Evolutionary conservation across 2,888 invertebrate genomes (phyloP), one percentile per base, ranked within the genome.

Genomic region (Diarsia dahlii): DNA sequence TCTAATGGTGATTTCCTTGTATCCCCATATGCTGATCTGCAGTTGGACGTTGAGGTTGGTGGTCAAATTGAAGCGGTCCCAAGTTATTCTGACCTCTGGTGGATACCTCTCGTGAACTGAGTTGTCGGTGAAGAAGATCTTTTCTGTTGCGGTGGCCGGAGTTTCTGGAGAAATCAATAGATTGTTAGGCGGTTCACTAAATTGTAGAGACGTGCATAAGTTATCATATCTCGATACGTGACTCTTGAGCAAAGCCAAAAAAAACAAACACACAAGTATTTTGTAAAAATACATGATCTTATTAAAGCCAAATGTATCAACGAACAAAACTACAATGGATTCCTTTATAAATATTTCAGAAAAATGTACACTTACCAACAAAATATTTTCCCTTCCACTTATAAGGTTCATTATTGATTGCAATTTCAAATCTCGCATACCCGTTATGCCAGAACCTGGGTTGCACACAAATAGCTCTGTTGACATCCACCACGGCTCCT

Each of bases 341-440:
- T 23, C n/a, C 12, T 45, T 13, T 13, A 3, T 12, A 9, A 23
- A 28, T 23, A 28, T 28, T 28, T 2, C 20, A 6, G 6, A n/a
- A n/a, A n/a, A n/a, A n/a, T n/a, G n/a, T n/a, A n/a, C n/a, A n/a
- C 97, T 97, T 96, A 99, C 99, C 99, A 81, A 99, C 98, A 91
- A 99, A 99, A 94, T 98, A 99, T 95, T 97, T 98, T 87, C 99
- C 99, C 90, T 98, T 98, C 98, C 99, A 99, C 89, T 98, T 98
- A 92, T 98, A 99, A 67, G 97, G 97, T 78, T 98, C 98, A 77
- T 98, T 98, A 77, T 98, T 98, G 70, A 98, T 97, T 0, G 99
- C 98, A 34, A 99, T 97, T 91, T 98, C 98, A 81, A 99, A 98
- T 71, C 98, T 97, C 3, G 99, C 98, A 89, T 98, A 99, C 6